Conservation (phyloP, 2,797 vertebrate species). For the Florisuga fusca region DNA sequence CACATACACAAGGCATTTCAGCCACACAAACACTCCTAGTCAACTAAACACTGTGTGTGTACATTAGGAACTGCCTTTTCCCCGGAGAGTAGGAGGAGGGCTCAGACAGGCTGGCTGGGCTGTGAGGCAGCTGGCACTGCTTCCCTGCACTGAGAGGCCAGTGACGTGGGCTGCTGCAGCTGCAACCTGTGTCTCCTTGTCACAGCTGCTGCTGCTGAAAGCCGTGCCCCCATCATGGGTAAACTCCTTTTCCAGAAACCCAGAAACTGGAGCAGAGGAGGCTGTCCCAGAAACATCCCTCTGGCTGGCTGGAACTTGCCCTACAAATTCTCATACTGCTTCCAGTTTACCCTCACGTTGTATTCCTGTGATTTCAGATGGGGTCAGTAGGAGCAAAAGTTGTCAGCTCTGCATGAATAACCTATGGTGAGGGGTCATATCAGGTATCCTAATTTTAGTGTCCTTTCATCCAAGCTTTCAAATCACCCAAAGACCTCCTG, state of each 20-base stretch:
- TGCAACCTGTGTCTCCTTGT: neutral
- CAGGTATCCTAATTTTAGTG: neutral
- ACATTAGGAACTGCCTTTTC: constrained; percentile 52
- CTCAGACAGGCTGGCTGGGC: constrained; percentile 9
- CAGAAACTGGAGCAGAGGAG: neutral
- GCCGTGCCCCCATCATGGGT: neutral
- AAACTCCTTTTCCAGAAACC: neutral
- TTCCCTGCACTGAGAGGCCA: neutral
- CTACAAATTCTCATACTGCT: neutral
- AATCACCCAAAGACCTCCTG: neutral
- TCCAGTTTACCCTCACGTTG: neutral
- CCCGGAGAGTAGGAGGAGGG: constrained; percentile 57
- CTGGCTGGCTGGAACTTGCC: neutral
- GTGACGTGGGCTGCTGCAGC: neutral
- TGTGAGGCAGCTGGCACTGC: constrained; percentile 18
- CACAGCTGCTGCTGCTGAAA: neutral
- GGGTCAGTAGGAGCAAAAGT: neutral
- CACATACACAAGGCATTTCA: constrained; percentile 35
- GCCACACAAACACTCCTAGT: constrained; percentile 53
- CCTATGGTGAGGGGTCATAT: neutral
- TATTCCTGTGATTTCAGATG: neutral
- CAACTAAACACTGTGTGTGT: constrained; percentile 62
- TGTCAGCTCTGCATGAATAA: neutral
- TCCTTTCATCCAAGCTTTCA: neutral
- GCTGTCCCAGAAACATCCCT: neutral